Evolutionary conservation across 1,140 invertebrate genomes (phyloP).

Genomic region (Nilaparvata lugens): DNA sequence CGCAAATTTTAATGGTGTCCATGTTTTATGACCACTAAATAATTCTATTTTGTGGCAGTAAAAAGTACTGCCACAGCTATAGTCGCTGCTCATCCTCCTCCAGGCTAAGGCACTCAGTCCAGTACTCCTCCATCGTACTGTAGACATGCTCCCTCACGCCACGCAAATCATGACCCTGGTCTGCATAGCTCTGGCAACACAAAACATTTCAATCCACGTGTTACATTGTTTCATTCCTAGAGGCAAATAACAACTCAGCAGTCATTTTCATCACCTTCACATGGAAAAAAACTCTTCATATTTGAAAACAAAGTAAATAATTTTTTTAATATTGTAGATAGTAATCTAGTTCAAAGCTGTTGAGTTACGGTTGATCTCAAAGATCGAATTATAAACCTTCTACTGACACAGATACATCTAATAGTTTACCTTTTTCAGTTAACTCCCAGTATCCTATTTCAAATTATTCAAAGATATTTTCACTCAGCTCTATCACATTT

Average conservation of each 20-base stretch:
- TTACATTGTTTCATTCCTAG: not conserved
- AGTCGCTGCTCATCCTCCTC: slow-evolving; percentile 47
- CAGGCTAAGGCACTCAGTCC: slow-evolving; percentile 71
- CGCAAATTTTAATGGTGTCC: not conserved
- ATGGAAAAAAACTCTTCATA: not conserved
- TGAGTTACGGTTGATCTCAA: no score
- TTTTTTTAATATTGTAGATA: no score
- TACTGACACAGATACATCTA: no score
- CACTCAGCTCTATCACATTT: no score
- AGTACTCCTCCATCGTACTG: slow-evolving; percentile 75
- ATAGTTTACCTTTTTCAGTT: no score
- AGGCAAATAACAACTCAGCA: not conserved
- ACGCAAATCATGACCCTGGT: slow-evolving; percentile 66
- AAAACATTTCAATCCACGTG: not conserved
- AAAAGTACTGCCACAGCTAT: not conserved
- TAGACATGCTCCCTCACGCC: slow-evolving; percentile 75
- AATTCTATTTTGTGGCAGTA: not conserved
- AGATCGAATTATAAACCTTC: no score
- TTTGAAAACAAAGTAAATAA: no score
- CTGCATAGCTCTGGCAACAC: slow-evolving; percentile 62
- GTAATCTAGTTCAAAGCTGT: no score
- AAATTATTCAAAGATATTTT: no score
- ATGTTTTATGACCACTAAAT: not conserved
- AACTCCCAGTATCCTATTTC: no score
- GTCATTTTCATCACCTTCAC: not conserved